These are phyloP conservation scores for Rhadina sibilatrix DNA, from an alignment of 2,113 vertebrate genomes.

Conservation along the genomic window DNA sequence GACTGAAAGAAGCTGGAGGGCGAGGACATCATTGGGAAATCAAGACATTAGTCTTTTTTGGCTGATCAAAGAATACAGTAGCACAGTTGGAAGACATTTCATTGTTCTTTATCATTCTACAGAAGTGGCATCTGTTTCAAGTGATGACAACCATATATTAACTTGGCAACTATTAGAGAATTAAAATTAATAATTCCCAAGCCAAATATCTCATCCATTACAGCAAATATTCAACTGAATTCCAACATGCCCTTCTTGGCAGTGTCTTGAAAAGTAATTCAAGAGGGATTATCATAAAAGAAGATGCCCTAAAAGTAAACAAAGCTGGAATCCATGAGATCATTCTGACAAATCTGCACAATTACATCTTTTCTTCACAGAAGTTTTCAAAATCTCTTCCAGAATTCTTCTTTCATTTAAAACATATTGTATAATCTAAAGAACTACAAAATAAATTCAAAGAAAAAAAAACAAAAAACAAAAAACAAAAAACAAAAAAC, in stretches of 20 bases:
- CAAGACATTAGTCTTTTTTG: background rate
- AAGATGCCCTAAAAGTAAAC: constrained; percentile 14
- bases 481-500: background rate
- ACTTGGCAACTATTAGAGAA: background rate
- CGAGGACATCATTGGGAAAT: background rate
- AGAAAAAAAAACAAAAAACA: background rate
- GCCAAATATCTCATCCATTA: background rate
- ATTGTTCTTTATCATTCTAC: background rate
- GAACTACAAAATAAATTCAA: background rate
- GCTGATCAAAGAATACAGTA: background rate
- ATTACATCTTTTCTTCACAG: background rate
- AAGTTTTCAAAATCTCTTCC: background rate
- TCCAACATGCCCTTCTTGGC: background rate
- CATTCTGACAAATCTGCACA: background rate
- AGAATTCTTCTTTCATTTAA: background rate
- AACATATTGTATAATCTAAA: background rate
- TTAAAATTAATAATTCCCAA: background rate
- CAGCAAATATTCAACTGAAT: background rate
- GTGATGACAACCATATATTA: background rate
- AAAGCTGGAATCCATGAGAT: background rate
- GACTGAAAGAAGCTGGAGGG: background rate
- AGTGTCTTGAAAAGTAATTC: background rate
- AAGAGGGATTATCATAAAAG: background rate
- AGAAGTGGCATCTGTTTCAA: background rate
- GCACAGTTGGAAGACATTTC: background rate